phyloP scores from a whole-genome alignment of 1,140 invertebrate species.

The Drosophila sturtevanti region DNA sequence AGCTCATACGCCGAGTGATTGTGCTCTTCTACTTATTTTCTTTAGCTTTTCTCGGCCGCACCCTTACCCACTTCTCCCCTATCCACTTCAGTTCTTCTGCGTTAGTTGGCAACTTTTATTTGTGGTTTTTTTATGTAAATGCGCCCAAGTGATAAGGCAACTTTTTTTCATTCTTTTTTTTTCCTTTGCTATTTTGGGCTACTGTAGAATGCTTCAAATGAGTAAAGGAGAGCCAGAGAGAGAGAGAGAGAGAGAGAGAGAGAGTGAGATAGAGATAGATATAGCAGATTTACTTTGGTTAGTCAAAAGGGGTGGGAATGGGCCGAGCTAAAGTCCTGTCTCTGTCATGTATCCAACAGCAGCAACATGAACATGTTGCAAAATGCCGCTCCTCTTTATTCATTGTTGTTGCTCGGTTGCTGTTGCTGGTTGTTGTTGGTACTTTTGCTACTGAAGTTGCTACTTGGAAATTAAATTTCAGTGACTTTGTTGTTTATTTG shows the following conservation, averaged over 20 bases:
- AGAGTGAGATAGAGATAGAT: too few relatives aligned
- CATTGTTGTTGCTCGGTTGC: slow-evolving; percentile 22
- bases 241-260: neutral
- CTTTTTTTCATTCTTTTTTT: slow-evolving; percentile 31
- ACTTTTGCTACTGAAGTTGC: slow-evolving; percentile 41
- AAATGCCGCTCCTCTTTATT: slow-evolving; percentile 54
- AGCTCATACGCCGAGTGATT: slow-evolving; percentile 22
- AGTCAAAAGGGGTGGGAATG: slow-evolving; percentile 3
- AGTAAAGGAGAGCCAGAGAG: too few relatives aligned
- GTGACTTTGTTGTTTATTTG: slow-evolving; percentile 80
- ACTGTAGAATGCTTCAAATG: slow-evolving; percentile 39
- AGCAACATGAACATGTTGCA: slow-evolving; percentile 79
- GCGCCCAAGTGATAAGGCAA: slow-evolving; percentile 80
- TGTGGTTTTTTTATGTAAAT: slow-evolving; percentile 82
- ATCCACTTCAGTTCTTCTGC: slow-evolving; percentile 46
- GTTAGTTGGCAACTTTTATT: slow-evolving; percentile 81
- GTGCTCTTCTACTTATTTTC: slow-evolving; percentile 58
- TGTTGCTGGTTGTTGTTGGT: slow-evolving; percentile 16
- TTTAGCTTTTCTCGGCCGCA: slow-evolving; percentile 43
- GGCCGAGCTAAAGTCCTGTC: slow-evolving; percentile 42
- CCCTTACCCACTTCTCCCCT: neutral
- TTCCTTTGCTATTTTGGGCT: slow-evolving; percentile 45
- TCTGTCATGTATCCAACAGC: slow-evolving; percentile 70
- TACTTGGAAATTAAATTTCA: slow-evolving; percentile 77
- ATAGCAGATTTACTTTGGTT: slow-evolving; percentile 29